Evolutionary conservation across 2,797 vertebrate species (phyloP).

Genomic region (Paguma larvata): DNA sequence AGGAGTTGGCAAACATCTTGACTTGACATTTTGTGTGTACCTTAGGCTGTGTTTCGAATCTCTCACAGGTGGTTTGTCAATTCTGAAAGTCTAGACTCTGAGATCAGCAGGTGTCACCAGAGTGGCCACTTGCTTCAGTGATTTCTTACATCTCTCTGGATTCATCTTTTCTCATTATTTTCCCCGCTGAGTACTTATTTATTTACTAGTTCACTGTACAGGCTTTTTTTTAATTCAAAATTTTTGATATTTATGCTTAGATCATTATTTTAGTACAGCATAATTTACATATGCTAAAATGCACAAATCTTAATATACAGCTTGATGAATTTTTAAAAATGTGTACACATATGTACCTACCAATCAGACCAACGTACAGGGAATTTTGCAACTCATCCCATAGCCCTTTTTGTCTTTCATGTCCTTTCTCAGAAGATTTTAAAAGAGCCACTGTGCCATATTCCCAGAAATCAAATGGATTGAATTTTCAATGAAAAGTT

Average conservation of each 20-base stretch:
- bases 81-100: neutral
- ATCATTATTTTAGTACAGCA: neutral
- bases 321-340: neutral
- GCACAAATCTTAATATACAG: neutral
- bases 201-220: neutral
- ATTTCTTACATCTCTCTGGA: neutral
- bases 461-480: neutral
- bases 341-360: neutral
- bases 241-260: neutral
- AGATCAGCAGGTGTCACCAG: neutral
- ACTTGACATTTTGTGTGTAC: neutral
- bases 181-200: neutral
- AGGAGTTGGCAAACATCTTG: neutral
- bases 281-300: neutral
- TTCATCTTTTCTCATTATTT: neutral
- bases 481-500: slow-evolving; percentile 12
- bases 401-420: neutral
- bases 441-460: neutral
- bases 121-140: neutral
- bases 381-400: neutral
- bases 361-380: neutral
- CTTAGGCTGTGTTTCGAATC: neutral
- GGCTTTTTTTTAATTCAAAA: neutral
- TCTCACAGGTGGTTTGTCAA: neutral
- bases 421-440: neutral